A percentile compares a stretch with the other conserved stretches of the same genome.
phyloP scores from a whole-genome alignment of 2,888 invertebrate species.

The Kryphioiulus occultus region DNA sequence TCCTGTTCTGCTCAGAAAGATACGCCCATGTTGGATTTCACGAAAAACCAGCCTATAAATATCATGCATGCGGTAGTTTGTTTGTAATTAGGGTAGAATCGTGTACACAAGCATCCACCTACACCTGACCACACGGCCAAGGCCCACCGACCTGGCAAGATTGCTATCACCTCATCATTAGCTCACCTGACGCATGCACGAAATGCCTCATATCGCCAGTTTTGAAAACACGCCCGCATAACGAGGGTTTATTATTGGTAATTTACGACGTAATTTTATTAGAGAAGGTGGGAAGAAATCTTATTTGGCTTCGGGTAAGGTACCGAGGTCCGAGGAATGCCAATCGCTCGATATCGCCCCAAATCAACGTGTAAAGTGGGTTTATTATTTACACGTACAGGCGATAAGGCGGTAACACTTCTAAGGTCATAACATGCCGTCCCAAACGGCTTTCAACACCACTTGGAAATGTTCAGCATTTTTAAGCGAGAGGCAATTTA shows the following conservation, averaged over 20 bases:
- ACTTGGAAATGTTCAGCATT: neutral
- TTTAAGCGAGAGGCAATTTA: neutral
- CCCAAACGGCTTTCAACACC: neutral
- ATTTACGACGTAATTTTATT: constrained; percentile 29
- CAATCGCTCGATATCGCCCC: neutral
- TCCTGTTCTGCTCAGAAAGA: neutral
- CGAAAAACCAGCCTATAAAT: neutral
- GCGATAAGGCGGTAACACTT: too few relatives aligned
- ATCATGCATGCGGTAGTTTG: neutral
- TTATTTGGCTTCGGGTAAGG: neutral
- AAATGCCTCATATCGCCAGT: neutral
- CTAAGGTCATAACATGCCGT: neutral
- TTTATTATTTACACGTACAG: neutral
- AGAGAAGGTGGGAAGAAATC: neutral
- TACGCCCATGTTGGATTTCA: neutral
- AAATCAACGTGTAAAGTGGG: neutral
- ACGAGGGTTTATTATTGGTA: constrained; percentile 33
- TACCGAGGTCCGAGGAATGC: neutral
- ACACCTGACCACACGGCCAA: neutral
- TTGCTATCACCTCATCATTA: neutral
- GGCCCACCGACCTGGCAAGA: neutral
- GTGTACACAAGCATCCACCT: constrained; percentile 10
- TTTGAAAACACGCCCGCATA: neutral
- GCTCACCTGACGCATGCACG: neutral
- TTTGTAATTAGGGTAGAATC: neutral